phyloP scores from a whole-genome alignment of 2,113 vertebrate species.

The Brienomyrus brachyistius region DNA sequence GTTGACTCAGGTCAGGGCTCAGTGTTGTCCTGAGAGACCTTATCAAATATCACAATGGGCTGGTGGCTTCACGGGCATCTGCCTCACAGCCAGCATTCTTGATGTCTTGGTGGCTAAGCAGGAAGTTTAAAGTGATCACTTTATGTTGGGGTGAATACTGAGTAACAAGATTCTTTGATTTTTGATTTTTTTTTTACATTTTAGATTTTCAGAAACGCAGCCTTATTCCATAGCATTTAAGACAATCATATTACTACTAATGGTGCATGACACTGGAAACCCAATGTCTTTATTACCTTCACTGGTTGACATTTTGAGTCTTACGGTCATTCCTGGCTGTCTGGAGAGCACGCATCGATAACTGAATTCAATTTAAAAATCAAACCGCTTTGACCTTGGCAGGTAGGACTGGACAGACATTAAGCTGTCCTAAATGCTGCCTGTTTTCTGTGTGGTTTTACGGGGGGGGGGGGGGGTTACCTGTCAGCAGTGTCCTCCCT shows the following conservation, averaged over 20 bases:
- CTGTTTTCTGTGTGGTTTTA: neutral
- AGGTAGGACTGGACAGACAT: neutral
- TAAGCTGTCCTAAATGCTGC: neutral
- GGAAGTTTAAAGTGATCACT: neutral
- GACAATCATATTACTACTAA: neutral
- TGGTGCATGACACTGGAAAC: neutral
- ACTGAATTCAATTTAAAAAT: neutral
- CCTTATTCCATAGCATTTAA: neutral
- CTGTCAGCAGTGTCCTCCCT: neutral
- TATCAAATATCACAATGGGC: neutral
- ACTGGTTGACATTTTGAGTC: neutral
- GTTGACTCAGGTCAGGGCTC: neutral
- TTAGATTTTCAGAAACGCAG: neutral
- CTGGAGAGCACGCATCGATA: neutral
- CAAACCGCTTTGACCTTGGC: neutral
- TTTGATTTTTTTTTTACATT: neutral
- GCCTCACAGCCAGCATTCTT: neutral
- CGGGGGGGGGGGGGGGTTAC: neutral
- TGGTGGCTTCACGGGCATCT: neutral
- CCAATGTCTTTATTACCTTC: neutral
- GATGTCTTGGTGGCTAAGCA: neutral
- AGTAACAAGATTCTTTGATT: neutral
- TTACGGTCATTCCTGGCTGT: neutral
- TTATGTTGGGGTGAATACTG: neutral
- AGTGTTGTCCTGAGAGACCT: neutral